Evolutionary conservation across 2,888 invertebrate genomes (phyloP).

Genomic region (Pycnomerus fuliginosus): DNA sequence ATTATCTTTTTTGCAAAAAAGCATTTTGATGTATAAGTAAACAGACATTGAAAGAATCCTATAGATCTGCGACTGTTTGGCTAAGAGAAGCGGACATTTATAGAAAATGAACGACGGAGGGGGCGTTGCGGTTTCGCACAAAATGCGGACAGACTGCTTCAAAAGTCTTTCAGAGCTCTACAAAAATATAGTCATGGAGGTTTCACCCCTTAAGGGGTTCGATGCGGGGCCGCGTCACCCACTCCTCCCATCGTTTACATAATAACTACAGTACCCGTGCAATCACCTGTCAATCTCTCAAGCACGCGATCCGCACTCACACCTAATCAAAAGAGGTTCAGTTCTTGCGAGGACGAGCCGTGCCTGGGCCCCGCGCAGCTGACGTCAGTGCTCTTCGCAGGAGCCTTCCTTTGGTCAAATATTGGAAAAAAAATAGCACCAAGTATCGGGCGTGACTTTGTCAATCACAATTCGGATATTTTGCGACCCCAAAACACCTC

Average conservation of each 20-base stretch:
- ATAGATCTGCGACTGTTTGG: conserved; percentile 46
- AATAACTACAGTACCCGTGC: conserved; percentile 45
- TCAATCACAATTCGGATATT: no score
- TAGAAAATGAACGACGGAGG: conserved; percentile 36
- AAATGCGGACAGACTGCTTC: conserved; percentile 15
- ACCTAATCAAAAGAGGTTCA: conserved; percentile 43
- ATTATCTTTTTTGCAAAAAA: conserved; percentile 41
- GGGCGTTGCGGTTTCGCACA: conserved; percentile 15
- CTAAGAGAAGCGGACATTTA: conserved; percentile 50
- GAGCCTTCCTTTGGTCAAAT: no score
- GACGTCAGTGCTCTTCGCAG: no score
- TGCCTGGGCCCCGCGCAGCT: conserved; percentile 23
- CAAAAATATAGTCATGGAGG: conserved; percentile 27
- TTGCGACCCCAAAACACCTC: no score
- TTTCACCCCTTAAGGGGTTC: conserved; percentile 3
- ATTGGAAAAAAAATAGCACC: no score
- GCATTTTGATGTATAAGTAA: conserved; percentile 38
- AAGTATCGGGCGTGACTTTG: no score
- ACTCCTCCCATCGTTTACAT: conserved; percentile 15
- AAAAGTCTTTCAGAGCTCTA: conserved; percentile 13
- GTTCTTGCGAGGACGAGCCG: conserved; percentile 43
- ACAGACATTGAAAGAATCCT: conserved; percentile 45
- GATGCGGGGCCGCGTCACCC: conserved; percentile 3
- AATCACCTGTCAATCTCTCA: conserved; percentile 50
- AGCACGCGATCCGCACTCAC: conserved; percentile 30